Conservation (phyloP, 37 sponge, comb jelly and placozoan species). For the Petrosia ficiformis region DNA sequence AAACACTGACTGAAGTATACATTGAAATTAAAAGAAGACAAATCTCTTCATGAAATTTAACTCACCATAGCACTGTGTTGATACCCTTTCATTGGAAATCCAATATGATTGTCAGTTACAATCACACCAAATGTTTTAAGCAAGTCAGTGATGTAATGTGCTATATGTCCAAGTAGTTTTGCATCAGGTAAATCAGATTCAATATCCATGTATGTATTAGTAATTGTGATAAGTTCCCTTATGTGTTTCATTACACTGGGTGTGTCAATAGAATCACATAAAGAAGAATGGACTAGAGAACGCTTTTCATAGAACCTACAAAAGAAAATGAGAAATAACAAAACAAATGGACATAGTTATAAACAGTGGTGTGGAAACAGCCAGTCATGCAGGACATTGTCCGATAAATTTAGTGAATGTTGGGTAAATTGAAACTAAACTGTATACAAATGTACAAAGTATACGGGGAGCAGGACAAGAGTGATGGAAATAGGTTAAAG, state of each 20-base stretch:
- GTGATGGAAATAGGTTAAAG: no score
- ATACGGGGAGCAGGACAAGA: no score
- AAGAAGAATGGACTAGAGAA: conserved; percentile 55
- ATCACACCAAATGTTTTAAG: conserved; percentile 67
- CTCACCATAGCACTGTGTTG: not conserved
- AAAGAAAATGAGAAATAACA: not conserved
- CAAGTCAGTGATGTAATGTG: conserved; percentile 40
- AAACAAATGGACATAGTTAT: not conserved
- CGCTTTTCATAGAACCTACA: conserved; percentile 38
- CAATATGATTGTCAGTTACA: conserved; percentile 20
- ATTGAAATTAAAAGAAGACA: no score
- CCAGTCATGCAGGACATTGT: no score
- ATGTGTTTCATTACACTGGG: conserved; percentile 64
- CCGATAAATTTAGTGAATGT: no score
- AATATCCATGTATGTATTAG: conserved; percentile 62
- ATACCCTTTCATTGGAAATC: conserved; percentile 32
- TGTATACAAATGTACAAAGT: no score
- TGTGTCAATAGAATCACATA: conserved; percentile 92
- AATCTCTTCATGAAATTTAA: not conserved
- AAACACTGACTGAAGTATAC: no score
- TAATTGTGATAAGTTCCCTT: conserved; percentile 59
- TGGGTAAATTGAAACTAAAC: no score
- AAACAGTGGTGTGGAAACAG: no score
- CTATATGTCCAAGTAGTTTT: conserved; percentile 34
- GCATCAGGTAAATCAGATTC: conserved; percentile 21